These are phyloP conservation scores for Drosophila formosana DNA, from an alignment of 2,888 invertebrate genomes.

Conservation along the genomic window DNA sequence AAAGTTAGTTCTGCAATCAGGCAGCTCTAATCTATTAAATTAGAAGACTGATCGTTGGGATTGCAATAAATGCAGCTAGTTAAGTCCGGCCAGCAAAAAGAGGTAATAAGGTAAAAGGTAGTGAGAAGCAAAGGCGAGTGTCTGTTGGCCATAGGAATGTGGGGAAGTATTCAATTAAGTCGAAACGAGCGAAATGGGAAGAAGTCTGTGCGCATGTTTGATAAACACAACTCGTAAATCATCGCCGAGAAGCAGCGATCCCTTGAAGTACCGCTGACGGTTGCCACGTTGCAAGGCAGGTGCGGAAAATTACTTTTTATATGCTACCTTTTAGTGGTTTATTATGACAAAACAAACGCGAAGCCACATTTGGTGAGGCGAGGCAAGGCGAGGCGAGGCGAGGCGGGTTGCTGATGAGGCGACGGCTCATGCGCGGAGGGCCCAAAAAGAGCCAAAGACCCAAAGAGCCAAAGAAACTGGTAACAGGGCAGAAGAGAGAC, in stretches of 20 bases:
- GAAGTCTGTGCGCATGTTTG: conserved; percentile 64
- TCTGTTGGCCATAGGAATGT: conserved; percentile 32
- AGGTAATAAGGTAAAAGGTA: not conserved
- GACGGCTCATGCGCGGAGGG: conserved; percentile 67
- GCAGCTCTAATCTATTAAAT: not conserved
- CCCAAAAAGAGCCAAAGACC: conserved; percentile 7
- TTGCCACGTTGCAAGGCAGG: conserved; percentile 75
- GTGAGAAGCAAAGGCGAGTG: not conserved
- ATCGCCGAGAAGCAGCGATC: conserved; percentile 47
- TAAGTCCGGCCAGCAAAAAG: not conserved
- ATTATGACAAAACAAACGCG: conserved; percentile 79
- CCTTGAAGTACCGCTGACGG: conserved; percentile 75
- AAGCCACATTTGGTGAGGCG: conserved; percentile 55
- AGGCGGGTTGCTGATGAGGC: not conserved
- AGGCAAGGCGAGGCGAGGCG: conserved; percentile 25
- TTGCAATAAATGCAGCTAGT: not conserved
- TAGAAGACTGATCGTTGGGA: not conserved
- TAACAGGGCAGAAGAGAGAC: conserved; percentile 1
- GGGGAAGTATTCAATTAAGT: conserved; percentile 69
- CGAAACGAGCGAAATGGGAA: conserved; percentile 45
- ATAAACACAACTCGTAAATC: conserved; percentile 70
- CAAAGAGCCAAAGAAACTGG: conserved; percentile 15
- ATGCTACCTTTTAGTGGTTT: conserved; percentile 81
- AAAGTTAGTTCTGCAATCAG: not conserved
- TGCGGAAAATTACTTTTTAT: conserved; percentile 83